These are phyloP conservation scores for Sylvietta virens DNA, from an alignment of 2,113 vertebrate species.

Conservation along the genomic window DNA sequence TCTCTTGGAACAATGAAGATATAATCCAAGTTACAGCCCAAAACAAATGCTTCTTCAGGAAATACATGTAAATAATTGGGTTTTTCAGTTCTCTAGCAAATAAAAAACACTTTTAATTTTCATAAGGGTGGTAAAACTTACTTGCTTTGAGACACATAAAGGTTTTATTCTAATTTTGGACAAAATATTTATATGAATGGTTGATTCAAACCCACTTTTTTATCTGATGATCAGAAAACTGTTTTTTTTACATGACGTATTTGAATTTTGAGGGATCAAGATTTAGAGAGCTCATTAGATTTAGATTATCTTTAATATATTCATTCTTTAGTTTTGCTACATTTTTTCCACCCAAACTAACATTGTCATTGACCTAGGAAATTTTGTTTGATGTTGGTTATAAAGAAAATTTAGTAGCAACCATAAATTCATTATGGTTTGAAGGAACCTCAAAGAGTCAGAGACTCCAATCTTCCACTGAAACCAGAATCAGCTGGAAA, in stretches of 20 bases:
- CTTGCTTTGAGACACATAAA: background rate
- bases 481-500: background rate
- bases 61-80: background rate
- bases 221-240: background rate
- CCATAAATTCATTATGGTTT: background rate
- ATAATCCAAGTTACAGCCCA: background rate
- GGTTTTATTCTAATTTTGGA: background rate
- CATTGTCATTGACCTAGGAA: background rate
- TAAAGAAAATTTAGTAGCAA: background rate
- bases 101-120: background rate
- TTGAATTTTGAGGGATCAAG: background rate
- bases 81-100: background rate
- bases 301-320: background rate
- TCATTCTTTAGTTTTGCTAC: background rate
- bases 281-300: background rate
- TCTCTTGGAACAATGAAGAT: background rate
- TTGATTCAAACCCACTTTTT: background rate
- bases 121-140: background rate
- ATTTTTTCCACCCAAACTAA: background rate
- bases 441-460: background rate
- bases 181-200: background rate
- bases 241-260: background rate
- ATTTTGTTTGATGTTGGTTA: constrained; percentile 12
- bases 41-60: background rate
- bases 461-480: background rate